Evolutionary conservation across 2,113 vertebrate species (phyloP).

Genomic region (Elephas maximus): DNA sequence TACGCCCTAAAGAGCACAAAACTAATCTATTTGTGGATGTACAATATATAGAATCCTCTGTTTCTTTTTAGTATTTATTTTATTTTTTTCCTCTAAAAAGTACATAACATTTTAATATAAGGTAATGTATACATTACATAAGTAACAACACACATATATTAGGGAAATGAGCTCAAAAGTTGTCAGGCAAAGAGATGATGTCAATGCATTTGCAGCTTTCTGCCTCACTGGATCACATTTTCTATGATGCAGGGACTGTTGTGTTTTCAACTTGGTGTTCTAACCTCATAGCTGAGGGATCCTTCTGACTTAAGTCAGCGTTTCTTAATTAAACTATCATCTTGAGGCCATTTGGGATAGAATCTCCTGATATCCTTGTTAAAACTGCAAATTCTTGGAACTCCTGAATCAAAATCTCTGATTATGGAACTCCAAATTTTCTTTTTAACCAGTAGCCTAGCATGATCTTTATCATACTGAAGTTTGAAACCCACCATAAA

Average conservation of each 20-base stretch:
- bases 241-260: fast-evolving
- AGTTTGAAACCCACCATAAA: background rate
- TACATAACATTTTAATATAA: background rate
- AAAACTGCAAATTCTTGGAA: background rate
- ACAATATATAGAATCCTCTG: background rate
- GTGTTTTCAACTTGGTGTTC: background rate
- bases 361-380: background rate
- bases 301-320: background rate
- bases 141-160: background rate
- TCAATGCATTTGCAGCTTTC: background rate
- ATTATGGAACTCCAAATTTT: background rate
- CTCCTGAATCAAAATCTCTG: background rate
- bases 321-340: background rate
- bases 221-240: background rate
- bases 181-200: background rate
- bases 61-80: background rate
- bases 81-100: background rate
- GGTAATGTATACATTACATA: background rate
- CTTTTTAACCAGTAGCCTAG: background rate
- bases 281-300: background rate
- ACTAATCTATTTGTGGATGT: background rate
- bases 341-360: background rate
- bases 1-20: background rate
- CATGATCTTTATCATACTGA: background rate
- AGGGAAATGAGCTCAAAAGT: background rate